Evolutionary conservation across 2,797 vertebrate genomes (phyloP), one percentile per base, ranked within the genome.

Genomic region (Hydrocynus forskahlii): DNA sequence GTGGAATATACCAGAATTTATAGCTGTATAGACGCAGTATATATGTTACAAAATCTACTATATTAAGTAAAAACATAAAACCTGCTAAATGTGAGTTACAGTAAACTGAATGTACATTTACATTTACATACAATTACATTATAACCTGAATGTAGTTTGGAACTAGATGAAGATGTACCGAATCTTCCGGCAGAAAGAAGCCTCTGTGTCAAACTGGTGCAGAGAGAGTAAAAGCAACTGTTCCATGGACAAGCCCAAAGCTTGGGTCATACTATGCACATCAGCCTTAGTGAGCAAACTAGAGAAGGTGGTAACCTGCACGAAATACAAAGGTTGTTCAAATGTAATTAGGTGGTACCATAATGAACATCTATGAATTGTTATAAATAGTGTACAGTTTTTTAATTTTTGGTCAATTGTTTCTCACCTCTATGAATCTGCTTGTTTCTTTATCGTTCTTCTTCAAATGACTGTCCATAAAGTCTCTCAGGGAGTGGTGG

Each of bases 131-230:
- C 45, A 48, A 48, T 48, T 48, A 8, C 45, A 8, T 10, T 48
- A 1, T 48, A 12, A 52, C 13, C 48, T 52, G 13, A 45, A 45
- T 7, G 19, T 3, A 21, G 57, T 23, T 5, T 62, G 21, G 2
- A 13, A 2, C 10, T 16, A 63, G 14, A 17, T 50, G 2, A 35
- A n/a, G 8, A 43, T 50, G 5, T 91, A 95, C 94, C 91, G 80
- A 84, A 93, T 92, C 76, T 91, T 94, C 87, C 83, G 92, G 88
- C 90, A 93, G 87, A 95, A 95, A 81, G 94, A 94, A 48, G 88
- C 87, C 75, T 95, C 94, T 0, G 94, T 95, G 84, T 95, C 94
- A 87, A 95, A 95, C 87, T 95, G 94, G 85, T 95, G 94, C 38
- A 95, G 89, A 0, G 92, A 95, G 5, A 95, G 89, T 63, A 94